phyloP scores from a whole-genome alignment of 2,113 vertebrate species.

The Halichoeres trimaculatus region DNA sequence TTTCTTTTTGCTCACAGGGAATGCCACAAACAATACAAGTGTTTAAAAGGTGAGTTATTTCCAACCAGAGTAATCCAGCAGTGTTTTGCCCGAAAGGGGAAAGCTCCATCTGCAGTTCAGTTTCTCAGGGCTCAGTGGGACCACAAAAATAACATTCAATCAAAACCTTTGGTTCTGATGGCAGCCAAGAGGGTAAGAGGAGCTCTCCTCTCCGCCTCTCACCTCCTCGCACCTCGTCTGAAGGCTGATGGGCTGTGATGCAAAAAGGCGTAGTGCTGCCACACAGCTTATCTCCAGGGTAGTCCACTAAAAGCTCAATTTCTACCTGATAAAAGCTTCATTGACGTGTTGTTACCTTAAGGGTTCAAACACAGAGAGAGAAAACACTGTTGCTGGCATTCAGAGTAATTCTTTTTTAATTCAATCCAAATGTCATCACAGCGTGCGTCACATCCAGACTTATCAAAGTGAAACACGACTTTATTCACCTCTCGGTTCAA shows the following conservation, averaged over 20 bases:
- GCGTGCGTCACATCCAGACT: not conserved
- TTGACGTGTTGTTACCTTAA: constrained; percentile 20
- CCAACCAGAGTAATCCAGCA: not conserved
- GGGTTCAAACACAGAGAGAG: not conserved
- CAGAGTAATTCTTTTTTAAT: constrained; percentile 6
- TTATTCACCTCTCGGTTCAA: not conserved
- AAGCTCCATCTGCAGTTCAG: constrained; percentile 38
- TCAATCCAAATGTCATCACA: constrained; percentile 18
- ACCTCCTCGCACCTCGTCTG: constrained; percentile 22
- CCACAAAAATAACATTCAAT: constrained; percentile 64
- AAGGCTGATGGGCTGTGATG: constrained; percentile 10
- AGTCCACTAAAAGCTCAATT: constrained; percentile 10
- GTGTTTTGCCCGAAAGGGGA: constrained; percentile 34
- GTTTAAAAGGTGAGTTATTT: constrained; percentile 12
- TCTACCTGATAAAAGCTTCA: constrained; percentile 15
- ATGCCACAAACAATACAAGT: not conserved
- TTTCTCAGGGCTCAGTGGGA: constrained; percentile 45
- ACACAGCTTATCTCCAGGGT: constrained; percentile 6
- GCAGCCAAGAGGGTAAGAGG: constrained; percentile 35
- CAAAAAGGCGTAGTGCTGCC: constrained; percentile 4
- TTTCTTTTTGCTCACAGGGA: not conserved
- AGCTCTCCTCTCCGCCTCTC: constrained; percentile 29
- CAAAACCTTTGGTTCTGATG: constrained; percentile 66
- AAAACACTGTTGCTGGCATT: constrained; percentile 23
- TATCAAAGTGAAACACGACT: not conserved